Base-by-base conservation (phyloP, 2,797 vertebrate species). In the Microchirus variegatus region DNA sequence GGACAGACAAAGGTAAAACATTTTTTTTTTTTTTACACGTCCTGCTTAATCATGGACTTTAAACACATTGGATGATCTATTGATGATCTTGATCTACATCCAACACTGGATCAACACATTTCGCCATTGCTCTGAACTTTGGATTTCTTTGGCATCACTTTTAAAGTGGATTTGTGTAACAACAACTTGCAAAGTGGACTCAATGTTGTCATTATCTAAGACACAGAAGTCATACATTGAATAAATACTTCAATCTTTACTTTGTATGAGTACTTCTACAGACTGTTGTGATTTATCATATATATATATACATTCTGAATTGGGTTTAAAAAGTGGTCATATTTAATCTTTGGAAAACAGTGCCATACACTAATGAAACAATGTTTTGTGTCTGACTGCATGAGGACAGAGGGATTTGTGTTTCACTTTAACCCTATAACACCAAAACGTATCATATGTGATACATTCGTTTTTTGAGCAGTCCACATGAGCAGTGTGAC, bases 21-120 rank as follows among this genome's bases (percentile, higher is more conserved):
- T 31, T 31, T 31, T 31, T n/a, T n/a, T n/a, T n/a, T n/a, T n/a
- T n/a, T n/a, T n/a, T n/a, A n/a, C n/a, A n/a, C n/a, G n/a, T n/a
- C 7, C 26, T 31, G 26, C 26, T 31, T 31, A 1, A 31, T 31
- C 26, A 31, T 31, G 26, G 4, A 31, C 26, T 26, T 26, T 26
- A 38, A 38, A 63, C 46, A 55, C 9, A 73, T 57, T 77, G 15
- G 58, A 62, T 75, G 11, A 82, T 38, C 51, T 18, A 67, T 54
- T 77, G 12, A 56, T 59, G 61, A 22, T 26, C 35, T 50, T 53
- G 59, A 11, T 6, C 9, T 9, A 46, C n/a, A 53, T 51, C 56
- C 75, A 68, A 6, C 1, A 10, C 10, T 51, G 18, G 22, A 36
- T 67, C 49, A 73, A 73, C 53, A 46, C 15, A 38, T 62, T 59